Evolutionary conservation across 2,888 invertebrate genomes (phyloP).

Genomic region (Shargacucullia verbasci): DNA sequence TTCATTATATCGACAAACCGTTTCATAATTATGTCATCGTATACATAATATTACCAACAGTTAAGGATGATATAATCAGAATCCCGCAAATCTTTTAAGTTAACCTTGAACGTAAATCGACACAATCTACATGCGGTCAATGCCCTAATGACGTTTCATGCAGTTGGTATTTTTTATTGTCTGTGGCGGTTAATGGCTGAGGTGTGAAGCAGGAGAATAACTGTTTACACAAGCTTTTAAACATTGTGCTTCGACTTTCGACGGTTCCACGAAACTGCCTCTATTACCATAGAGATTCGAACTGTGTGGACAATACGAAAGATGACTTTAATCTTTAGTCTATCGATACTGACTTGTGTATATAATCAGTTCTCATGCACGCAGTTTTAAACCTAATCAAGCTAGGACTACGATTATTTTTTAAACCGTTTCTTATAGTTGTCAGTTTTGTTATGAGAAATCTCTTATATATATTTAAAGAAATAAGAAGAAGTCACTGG

Average conservation of each 20-base stretch:
- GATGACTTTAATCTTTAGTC: constrained; percentile 22
- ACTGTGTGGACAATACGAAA: constrained; percentile 7
- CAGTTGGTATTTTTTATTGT: constrained; percentile 41
- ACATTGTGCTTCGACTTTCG: constrained; percentile 35
- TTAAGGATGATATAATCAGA: constrained; percentile 19
- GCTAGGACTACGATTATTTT: no score
- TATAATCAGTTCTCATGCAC: no score
- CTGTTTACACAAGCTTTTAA: constrained; percentile 49
- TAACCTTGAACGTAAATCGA: constrained; percentile 42
- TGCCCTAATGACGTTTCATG: constrained; percentile 48
- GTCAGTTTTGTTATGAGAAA: no score
- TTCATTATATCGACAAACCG: no score
- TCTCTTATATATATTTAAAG: no score
- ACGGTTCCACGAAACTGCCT: constrained; percentile 37
- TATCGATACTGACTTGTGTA: no score
- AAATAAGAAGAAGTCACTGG: no score
- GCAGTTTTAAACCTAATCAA: no score
- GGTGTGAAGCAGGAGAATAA: constrained; percentile 55
- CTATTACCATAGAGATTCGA: constrained; percentile 28
- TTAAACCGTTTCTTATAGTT: no score
- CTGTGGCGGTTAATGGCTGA: constrained; percentile 46
- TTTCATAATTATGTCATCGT: not conserved
- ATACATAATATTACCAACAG: no score
- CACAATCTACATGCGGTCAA: constrained; percentile 36
- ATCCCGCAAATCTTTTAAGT: constrained; percentile 25